Base-by-base conservation (phyloP, 1,140 invertebrate species). In the Parapsyche elsis region DNA sequence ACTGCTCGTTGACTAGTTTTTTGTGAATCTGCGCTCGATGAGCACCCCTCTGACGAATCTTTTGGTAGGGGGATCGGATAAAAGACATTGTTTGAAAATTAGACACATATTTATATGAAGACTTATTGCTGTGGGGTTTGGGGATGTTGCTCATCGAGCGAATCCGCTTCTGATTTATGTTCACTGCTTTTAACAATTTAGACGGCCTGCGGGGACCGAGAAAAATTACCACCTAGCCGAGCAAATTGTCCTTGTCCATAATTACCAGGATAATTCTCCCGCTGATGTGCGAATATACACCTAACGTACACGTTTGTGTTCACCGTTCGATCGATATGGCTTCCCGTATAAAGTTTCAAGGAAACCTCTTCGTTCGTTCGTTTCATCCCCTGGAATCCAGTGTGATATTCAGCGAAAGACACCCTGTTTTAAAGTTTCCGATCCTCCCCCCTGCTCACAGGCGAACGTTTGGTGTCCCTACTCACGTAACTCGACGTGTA, bases 51-150 rank as follows among this genome's bases (percentile, higher is more conserved):
- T 24, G 16, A 53, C 49, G 49, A 53, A 14, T 53, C 16, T 53
- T 53, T 53, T 53, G 4, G 4, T 53, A 10, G 38, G 45, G 80
- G 81, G 21, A 67, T 67, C 24, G 79, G 76, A 79, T 53, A 71
- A 73, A 79, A 83, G 81, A 83, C 81, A 81, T 83, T 83, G 81
- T 83, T 83, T 81, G 81, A 77, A 81, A 83, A 83, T 83, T 83
- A 83, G 81, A 83, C 80, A 83, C 80, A 83, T 83, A 80, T 83
- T 83, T 83, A 78, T 81, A 83, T 83, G 81, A 81, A 83, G 81
- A 83, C 76, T 83, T 83, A 83, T 83, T 83, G 73, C 79, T 16
- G 9, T 49, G 46, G 76, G 70, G 71, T 75, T 19, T 24, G 23
- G 57, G n/a, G 19, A 75, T 70, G 61, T 59, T 78, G 12, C 75